Base-by-base conservation (phyloP, 2,888 invertebrate genomes). In the Andrena chrysosceles region DNA sequence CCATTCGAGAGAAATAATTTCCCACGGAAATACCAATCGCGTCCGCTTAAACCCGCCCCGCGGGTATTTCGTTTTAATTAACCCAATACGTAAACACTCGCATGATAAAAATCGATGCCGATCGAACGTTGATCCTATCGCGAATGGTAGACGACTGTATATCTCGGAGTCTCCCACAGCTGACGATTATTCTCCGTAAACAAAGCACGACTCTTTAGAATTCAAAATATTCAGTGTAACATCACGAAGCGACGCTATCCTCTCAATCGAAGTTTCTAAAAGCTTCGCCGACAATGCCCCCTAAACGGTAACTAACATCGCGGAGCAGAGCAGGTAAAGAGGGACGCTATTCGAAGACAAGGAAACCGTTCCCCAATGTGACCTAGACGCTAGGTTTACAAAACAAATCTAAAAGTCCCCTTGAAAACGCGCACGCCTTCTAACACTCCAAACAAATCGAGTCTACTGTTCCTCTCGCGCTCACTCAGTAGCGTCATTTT, bases 301-400 rank as follows among this genome's bases (percentile, higher is more conserved):
- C 16, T 69, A 35, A 33, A 49, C 59, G 33, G 31, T 49, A 59
- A 10, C 23, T 16, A 52, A 20, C 26, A 70, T 63, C 49, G 13
- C 10, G 23, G 48, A 26, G 33, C 31, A 31, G 7, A 31, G 31
- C 49, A 8, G 33, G 4, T 0, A 33, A 35, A 31, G 60, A 42
- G 31, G 59, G 48, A 59, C 59, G 74, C 66, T 66, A 49, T 20
- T 49, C 64, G 20, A 42, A 49, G 77, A 59, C 63, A 29, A 29
- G 62, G 20, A 42, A 63, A 76, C 35, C 42, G 42, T 8, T 75
- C 31, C 33, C 35, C 26, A 29, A 20, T 26, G 59, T 48, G 20
- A 68, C 62, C 69, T 16, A 62, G 10, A 20, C n/a, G 2, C 49
- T 63, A 63, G 23, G 64, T 59, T 77, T 70, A 48, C 77, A 48